Base-by-base conservation (phyloP, 2,113 vertebrate genomes). In the Micromys minutus region DNA sequence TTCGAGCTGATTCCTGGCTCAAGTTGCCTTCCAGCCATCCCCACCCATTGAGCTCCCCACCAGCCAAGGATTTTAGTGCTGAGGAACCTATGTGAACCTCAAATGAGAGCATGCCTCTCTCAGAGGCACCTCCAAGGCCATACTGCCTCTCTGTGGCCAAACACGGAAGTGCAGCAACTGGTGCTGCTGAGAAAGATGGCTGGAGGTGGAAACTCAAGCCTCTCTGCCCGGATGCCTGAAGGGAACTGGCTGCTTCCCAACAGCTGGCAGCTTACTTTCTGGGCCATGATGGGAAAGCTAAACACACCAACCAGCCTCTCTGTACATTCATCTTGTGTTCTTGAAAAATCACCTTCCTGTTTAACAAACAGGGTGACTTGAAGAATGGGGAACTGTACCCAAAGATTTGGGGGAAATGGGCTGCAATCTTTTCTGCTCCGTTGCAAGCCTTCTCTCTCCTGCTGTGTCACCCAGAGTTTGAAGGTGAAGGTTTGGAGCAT, bases 111-210 rank as follows among this genome's bases (percentile, higher is more conserved):
- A 79, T 47, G 10, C 17, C 24, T 81, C 81, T 10, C 0, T 13
- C 5, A 31, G 31, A 26, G 50, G 59, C 6, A 93, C 45, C 7
- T 3, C 81, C 12, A 1, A 69, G 94, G n/a, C 65, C 91, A 81
- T 72, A 50, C 91, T 97, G 94, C 93, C 93, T 76, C 84, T 91
- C 63, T 31, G 83, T 90, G 95, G 96, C 57, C 36, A 59, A 95
- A 69, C 13, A 9, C 22, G 87, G 90, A 90, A 97, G 92, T 96
- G 59, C 93, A 94, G 59, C 50, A 52, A 42, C 71, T 36, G 21
- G 3, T 31, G 63, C 16, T 21, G 0, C 50, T 15, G 1, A 67
- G 31, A 67, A 61, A 39, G 65, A 39, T n/a, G 55, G 17, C 8
- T 59, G 31, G 31, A 75, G 13, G 29, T 50, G 26, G 21, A 80